These are phyloP conservation scores for Tribolium castaneum DNA, from an alignment of 1,140 invertebrate species.

Conservation along the genomic window DNA sequence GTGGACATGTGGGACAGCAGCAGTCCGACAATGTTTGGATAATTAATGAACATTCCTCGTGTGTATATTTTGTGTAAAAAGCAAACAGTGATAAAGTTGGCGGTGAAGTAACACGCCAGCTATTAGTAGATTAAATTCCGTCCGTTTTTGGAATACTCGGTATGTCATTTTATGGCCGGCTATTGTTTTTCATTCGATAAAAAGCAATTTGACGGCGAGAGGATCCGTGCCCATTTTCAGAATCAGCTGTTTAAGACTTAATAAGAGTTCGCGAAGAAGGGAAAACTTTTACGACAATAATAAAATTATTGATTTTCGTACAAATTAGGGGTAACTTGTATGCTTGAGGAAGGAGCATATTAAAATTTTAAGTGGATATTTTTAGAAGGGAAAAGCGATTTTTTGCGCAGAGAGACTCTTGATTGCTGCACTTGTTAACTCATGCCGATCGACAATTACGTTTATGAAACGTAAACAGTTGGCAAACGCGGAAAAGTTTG, in stretches of 20 bases:
- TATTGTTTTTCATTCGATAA: constrained; percentile 35
- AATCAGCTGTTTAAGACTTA: constrained; percentile 45
- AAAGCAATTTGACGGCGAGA: constrained; percentile 24
- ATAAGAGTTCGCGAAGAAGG: constrained; percentile 41
- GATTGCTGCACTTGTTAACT: constrained; percentile 37
- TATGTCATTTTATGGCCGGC: not conserved
- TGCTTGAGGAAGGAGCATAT: constrained; percentile 45
- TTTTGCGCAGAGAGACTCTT: not conserved
- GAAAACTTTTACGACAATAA: constrained; percentile 49
- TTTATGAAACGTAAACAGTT: not conserved
- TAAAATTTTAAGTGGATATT: constrained; percentile 51
- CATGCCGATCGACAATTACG: constrained; percentile 3
- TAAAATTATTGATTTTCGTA: constrained; percentile 49
- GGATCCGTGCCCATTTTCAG: constrained; percentile 12
- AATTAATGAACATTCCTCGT: constrained; percentile 37
- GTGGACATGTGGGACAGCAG: not conserved
- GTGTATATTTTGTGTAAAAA: constrained; percentile 35
- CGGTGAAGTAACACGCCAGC: constrained; percentile 40
- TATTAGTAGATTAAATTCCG: constrained; percentile 40
- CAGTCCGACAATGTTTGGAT: not conserved
- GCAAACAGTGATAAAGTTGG: constrained; percentile 38
- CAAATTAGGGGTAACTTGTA: constrained; percentile 48
- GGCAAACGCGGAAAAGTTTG: not conserved
- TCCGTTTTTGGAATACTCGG: constrained; percentile 7
- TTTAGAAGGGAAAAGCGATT: constrained; percentile 25